These are phyloP conservation scores for Parazoanthus darwini DNA, from an alignment of 92 coral and sea anemone genomes.

Conservation along the genomic window DNA sequence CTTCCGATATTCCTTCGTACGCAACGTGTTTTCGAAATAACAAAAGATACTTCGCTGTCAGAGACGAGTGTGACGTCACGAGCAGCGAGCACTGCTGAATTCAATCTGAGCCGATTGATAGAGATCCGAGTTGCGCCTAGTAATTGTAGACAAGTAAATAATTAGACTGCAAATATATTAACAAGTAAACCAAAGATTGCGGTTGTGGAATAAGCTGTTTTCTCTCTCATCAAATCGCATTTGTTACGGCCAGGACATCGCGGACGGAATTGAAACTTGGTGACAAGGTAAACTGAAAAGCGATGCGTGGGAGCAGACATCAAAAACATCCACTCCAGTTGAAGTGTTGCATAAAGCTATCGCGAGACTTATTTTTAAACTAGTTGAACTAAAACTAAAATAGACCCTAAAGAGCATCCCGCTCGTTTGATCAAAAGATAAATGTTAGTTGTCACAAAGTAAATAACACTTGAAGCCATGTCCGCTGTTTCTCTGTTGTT, in stretches of 20 bases:
- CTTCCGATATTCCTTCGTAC: neutral
- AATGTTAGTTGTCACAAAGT: neutral
- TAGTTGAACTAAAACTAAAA: neutral
- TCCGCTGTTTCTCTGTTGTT: neutral
- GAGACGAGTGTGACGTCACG: slow-evolving; percentile 18
- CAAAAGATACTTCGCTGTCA: slow-evolving; percentile 1
- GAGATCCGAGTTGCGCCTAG: neutral
- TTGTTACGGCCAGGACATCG: slow-evolving; percentile 18
- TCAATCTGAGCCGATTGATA: neutral
- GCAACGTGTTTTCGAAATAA: neutral
- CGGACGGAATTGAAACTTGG: neutral
- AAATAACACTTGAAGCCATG: neutral
- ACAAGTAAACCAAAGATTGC: neutral
- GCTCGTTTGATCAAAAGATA: neutral
- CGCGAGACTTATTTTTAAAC: neutral
- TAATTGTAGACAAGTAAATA: neutral
- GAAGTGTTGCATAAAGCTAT: neutral
- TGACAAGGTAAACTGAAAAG: neutral
- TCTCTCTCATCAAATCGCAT: slow-evolving; percentile 4
- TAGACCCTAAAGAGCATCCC: neutral
- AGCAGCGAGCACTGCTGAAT: neutral
- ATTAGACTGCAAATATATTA: neutral
- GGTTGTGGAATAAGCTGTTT: neutral
- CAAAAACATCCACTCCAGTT: neutral
- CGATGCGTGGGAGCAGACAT: slow-evolving; percentile 5